These are phyloP conservation scores for Hydropotes inermis DNA, from an alignment of 2,113 vertebrate genomes.

Conservation along the genomic window DNA sequence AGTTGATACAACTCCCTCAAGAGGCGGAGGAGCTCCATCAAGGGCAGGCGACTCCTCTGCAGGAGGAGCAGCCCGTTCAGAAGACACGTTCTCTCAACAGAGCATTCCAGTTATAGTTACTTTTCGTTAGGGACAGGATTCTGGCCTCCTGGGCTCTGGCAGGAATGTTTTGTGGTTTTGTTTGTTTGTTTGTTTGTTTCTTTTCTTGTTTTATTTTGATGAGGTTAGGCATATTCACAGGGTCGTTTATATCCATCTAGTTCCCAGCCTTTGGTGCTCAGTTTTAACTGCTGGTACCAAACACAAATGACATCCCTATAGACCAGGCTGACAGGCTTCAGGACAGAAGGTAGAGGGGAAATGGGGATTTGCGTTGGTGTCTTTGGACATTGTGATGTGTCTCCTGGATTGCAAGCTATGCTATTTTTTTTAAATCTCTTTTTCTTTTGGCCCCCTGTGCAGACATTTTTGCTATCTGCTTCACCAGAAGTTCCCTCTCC, in stretches of 20 bases:
- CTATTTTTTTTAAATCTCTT: background rate
- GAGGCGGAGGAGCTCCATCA: too few species aligned
- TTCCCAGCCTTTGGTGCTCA: slow-evolving; percentile 66
- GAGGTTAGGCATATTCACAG: slow-evolving; percentile 25
- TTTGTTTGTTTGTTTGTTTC: too few species aligned
- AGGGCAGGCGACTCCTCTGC: too few species aligned
- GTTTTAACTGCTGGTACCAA: slow-evolving; percentile 44
- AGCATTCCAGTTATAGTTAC: too few species aligned
- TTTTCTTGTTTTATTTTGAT: background rate
- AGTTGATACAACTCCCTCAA: too few species aligned
- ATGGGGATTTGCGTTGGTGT: slow-evolving; percentile 17
- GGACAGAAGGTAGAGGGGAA: slow-evolving; percentile 6
- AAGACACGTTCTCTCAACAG: too few species aligned
- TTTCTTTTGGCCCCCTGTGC: background rate
- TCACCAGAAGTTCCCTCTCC: background rate
- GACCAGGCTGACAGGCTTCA: slow-evolving; percentile 32
- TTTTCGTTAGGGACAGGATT: too few species aligned
- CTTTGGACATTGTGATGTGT: background rate
- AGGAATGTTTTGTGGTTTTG: too few species aligned
- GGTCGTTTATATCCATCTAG: slow-evolving; percentile 51
- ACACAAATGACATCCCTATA: slow-evolving; percentile 41
- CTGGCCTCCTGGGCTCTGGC: too few species aligned
- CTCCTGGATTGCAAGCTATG: background rate
- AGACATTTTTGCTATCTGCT: background rate
- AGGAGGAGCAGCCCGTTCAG: too few species aligned